These are phyloP conservation scores for human DNA, from an alignment of 2,113 vertebrate genomes.

Conservation along the genomic window DNA sequence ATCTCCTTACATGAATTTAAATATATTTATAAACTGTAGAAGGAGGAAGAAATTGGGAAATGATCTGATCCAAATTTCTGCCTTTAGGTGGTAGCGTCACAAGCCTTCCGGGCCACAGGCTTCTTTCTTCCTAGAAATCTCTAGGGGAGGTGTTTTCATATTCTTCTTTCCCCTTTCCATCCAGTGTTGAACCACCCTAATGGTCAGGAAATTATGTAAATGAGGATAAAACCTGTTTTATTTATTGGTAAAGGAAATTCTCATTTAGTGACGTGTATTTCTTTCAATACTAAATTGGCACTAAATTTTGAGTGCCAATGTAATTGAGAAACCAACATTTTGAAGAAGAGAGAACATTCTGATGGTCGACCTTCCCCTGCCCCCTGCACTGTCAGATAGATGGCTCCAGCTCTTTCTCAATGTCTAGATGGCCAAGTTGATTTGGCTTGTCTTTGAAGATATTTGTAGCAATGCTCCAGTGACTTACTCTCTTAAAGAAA, in stretches of 20 bases:
- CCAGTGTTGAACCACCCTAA: background rate
- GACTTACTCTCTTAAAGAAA: background rate
- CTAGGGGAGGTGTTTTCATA: background rate
- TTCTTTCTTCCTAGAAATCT: constrained; percentile 22
- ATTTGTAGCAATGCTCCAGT: background rate
- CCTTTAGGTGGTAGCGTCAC: background rate
- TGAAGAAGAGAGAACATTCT: background rate
- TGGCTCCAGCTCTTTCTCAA: background rate
- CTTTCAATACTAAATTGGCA: background rate
- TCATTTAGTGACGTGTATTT: background rate
- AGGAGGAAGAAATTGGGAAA: background rate
- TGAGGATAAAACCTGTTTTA: background rate
- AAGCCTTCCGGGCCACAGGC: background rate
- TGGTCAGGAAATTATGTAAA: constrained; percentile 8
- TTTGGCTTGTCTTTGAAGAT: background rate
- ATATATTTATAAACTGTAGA: background rate
- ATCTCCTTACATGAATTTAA: background rate
- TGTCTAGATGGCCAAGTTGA: background rate
- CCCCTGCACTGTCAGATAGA: too few species aligned
- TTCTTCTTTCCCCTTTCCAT: background rate
- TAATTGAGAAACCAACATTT: background rate
- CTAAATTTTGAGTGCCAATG: background rate
- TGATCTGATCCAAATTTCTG: background rate
- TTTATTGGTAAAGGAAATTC: background rate
- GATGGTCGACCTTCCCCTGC: fast-evolving